Evolutionary conservation across 2,888 invertebrate species (phyloP).

Genomic region (Omphaloscelis lunosa): DNA sequence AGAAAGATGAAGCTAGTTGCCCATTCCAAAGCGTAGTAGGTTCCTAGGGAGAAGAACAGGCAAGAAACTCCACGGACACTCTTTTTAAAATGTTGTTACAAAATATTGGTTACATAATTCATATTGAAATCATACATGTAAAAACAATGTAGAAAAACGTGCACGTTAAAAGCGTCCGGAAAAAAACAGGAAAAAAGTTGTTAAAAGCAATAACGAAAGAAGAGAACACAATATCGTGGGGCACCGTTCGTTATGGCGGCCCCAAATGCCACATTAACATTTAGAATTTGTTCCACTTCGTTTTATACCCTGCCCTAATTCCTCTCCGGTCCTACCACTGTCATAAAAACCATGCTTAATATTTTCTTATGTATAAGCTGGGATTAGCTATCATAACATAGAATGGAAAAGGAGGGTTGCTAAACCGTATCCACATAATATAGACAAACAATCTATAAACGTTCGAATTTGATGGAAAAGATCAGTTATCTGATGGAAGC

Average conservation of each 20-base stretch:
- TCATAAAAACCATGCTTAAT: conserved; percentile 60
- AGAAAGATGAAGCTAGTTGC: too few species aligned
- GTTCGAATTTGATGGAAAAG: conserved; percentile 19
- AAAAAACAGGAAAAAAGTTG: conserved; percentile 5
- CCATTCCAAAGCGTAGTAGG: too few species aligned
- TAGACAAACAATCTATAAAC: conserved; percentile 36
- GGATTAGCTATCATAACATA: conserved; percentile 15
- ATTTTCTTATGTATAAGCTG: conserved; percentile 23
- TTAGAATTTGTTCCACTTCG: conserved; percentile 82
- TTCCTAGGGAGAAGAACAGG: too few species aligned
- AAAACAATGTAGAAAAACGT: too few species aligned
- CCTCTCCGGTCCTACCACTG: conserved; percentile 68
- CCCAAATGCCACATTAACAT: conserved; percentile 87
- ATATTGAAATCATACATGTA: too few species aligned
- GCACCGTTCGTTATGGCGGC: conserved; percentile 71
- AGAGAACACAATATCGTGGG: conserved; percentile 62
- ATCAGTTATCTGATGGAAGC: conserved; percentile 26
- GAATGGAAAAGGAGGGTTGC: conserved; percentile 3
- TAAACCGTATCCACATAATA: conserved; percentile 9
- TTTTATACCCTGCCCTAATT: conserved; percentile 83
- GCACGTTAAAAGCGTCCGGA: too few species aligned
- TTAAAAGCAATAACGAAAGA: conserved; percentile 38
- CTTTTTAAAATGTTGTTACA: too few species aligned
- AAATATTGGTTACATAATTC: too few species aligned
- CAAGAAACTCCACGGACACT: too few species aligned